These are phyloP conservation scores for Aplodontia rufa DNA, from an alignment of 2,113 vertebrate genomes.

Conservation along the genomic window DNA sequence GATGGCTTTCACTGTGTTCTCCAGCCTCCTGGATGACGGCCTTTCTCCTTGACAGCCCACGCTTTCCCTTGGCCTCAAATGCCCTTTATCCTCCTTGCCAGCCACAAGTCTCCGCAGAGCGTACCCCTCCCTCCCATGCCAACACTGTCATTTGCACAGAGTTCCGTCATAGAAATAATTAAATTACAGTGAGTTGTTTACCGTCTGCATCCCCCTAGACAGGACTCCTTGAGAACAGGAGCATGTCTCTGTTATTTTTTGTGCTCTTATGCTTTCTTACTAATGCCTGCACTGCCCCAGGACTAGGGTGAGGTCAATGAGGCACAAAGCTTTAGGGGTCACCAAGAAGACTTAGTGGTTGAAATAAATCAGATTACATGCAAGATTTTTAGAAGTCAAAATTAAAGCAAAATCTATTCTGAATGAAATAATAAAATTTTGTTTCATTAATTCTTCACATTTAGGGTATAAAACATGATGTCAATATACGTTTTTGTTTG, in stretches of 20 bases:
- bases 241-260: background rate
- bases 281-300: background rate
- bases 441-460: background rate
- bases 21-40: background rate
- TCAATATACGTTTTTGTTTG: background rate
- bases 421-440: conserved; percentile 6
- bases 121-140: background rate
- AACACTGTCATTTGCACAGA: background rate
- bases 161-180: background rate
- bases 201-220: background rate
- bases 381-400: background rate
- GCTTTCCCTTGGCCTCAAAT: background rate
- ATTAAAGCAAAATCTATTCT: background rate
- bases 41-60: background rate
- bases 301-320: background rate
- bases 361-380: background rate
- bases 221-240: background rate
- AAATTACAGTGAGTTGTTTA: background rate
- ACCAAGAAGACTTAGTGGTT: background rate
- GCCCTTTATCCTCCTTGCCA: background rate
- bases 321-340: background rate
- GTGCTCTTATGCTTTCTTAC: background rate
- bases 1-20: no score
- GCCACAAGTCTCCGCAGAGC: background rate
- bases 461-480: background rate